phyloP scores from a whole-genome alignment of 1,140 invertebrate genomes.

The Danaus plexippus region DNA sequence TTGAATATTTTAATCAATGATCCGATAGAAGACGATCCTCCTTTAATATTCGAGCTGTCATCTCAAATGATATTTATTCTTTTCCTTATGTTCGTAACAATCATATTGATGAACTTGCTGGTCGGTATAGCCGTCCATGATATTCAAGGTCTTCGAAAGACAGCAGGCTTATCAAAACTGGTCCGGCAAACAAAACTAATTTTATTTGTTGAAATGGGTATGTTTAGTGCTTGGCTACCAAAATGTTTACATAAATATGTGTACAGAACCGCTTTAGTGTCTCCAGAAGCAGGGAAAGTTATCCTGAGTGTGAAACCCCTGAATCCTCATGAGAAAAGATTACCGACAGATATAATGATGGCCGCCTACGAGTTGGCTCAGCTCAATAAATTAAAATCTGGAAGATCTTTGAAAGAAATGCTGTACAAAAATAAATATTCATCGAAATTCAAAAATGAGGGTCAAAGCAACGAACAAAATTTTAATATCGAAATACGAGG shows the following conservation, averaged over 20 bases:
- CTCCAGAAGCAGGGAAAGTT: slow-evolving; percentile 72
- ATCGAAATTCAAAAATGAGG: slow-evolving; percentile 50
- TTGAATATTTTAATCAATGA: slow-evolving; percentile 75
- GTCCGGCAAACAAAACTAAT: slow-evolving; percentile 79
- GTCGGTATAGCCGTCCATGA: slow-evolving; percentile 81
- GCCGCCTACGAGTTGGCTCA: slow-evolving; percentile 76
- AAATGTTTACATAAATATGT: slow-evolving; percentile 66
- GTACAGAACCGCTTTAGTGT: slow-evolving; percentile 69
- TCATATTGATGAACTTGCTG: slow-evolving; percentile 79
- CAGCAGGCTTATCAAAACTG: slow-evolving; percentile 77
- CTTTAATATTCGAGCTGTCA: slow-evolving; percentile 69
- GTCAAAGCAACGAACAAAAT: slow-evolving; percentile 38
- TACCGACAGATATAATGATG: slow-evolving; percentile 77
- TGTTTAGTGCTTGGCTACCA: slow-evolving; percentile 75
- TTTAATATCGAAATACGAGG: slow-evolving; percentile 57
- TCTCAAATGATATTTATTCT: slow-evolving; percentile 76
- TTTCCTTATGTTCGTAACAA: slow-evolving; percentile 78
- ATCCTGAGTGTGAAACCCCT: slow-evolving; percentile 77
- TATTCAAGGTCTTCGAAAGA: slow-evolving; percentile 78
- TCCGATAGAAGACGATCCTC: slow-evolving; percentile 53
- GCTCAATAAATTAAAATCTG: slow-evolving; percentile 56
- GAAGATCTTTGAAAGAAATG: slow-evolving; percentile 54
- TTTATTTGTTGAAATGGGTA: slow-evolving; percentile 76
- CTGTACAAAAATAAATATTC: slow-evolving; percentile 54
- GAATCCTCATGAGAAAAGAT: slow-evolving; percentile 76